Conservation (phyloP, 2,888 invertebrate genomes). For the Dusona sp. region DNA sequence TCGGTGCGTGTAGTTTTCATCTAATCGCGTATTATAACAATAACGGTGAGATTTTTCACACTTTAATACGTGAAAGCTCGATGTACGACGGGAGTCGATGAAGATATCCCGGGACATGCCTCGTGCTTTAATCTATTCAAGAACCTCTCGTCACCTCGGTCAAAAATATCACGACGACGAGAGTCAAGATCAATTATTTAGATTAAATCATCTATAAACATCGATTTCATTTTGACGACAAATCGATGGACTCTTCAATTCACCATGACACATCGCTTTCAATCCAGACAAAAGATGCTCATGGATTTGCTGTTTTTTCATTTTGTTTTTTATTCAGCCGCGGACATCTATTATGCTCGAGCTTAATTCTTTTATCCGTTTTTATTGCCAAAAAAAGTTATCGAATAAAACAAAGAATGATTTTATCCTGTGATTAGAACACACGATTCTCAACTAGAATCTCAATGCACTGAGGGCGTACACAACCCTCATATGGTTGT, state of each 20-base stretch:
- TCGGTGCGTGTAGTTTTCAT: conserved; percentile 64
- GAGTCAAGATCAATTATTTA: conserved; percentile 3
- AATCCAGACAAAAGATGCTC: neutral
- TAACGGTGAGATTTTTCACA: conserved; percentile 48
- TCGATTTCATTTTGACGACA: conserved; percentile 2
- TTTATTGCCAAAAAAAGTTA: neutral
- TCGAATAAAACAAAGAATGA: neutral
- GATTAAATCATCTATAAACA: conserved; percentile 22
- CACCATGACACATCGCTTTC: neutral
- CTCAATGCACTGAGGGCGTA: no score
- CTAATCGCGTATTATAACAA: conserved; percentile 39
- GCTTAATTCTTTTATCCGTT: neutral
- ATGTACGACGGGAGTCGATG: neutral
- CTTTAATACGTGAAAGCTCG: conserved; percentile 12
- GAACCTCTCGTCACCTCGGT: conserved; percentile 6
- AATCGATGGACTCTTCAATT: neutral
- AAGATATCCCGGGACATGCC: neutral
- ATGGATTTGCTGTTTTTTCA: neutral
- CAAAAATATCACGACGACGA: conserved; percentile 14
- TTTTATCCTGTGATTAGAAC: no score
- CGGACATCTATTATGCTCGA: neutral
- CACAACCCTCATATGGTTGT: no score
- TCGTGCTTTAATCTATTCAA: conserved; percentile 5
- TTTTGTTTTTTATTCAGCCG: neutral
- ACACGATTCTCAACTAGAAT: no score